Conservation (phyloP, 64 coral and sea anemone species). For the Montipora capricornis region DNA sequence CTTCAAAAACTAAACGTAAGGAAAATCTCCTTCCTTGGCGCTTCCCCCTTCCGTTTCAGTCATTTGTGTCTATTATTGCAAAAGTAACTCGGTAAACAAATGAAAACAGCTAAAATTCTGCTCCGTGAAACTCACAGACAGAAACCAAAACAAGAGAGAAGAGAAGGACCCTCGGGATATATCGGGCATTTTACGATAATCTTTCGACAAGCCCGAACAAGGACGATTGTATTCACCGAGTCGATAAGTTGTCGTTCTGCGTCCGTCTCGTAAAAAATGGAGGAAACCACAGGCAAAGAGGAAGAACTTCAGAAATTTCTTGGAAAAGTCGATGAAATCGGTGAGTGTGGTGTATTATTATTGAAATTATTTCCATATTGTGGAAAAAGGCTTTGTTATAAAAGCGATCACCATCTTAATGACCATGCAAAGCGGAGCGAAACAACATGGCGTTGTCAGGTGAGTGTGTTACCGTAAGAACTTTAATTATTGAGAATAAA, state of each 20-base stretch:
- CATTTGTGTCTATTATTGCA: background rate
- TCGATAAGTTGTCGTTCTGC: constrained; percentile 43
- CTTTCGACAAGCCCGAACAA: constrained; percentile 22
- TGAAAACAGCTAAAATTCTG: constrained; percentile 1
- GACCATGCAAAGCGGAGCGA: too few species aligned
- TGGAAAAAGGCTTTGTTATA: too few species aligned
- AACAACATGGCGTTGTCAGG: too few species aligned
- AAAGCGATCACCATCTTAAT: too few species aligned
- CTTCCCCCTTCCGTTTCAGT: background rate
- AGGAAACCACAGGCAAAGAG: constrained; percentile 73
- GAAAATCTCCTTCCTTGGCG: background rate
- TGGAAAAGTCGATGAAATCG: constrained; percentile 86
- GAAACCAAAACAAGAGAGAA: background rate
- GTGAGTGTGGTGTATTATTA: constrained; percentile 11
- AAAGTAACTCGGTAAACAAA: constrained; percentile 20
- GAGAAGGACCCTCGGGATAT: background rate
- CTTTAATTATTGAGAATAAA: too few species aligned
- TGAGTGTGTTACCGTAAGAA: too few species aligned
- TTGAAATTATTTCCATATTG: background rate
- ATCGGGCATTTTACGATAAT: background rate
- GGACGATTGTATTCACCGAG: background rate
- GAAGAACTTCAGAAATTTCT: constrained; percentile 77
- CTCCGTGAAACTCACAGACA: background rate
- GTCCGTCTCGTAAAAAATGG: constrained; percentile 63
- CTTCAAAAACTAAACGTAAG: background rate